Conservation (phyloP, 92 coral and sea anemone species). For the Zoanthus gigantus region DNA sequence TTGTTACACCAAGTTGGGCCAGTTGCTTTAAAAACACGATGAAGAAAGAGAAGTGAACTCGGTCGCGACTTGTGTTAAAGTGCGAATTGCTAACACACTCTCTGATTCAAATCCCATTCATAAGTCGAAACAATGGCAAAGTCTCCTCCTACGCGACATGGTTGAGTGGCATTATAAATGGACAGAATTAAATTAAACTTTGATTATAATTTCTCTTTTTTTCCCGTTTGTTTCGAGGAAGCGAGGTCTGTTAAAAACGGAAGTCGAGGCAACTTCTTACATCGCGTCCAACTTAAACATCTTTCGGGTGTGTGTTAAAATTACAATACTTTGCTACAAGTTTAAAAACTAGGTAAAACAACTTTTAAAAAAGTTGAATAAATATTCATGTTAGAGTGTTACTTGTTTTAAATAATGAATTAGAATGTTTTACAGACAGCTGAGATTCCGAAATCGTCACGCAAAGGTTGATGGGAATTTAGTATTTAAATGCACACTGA, state of each 20-base stretch:
- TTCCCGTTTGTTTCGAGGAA: neutral
- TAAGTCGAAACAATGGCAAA: constrained; percentile 70
- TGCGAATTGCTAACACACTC: constrained; percentile 43
- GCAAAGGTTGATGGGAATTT: constrained; percentile 38
- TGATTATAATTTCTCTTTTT: neutral
- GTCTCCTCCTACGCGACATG: constrained; percentile 65
- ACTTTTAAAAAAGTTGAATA: constrained; percentile 8
- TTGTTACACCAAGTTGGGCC: neutral
- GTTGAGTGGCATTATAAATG: constrained; percentile 38
- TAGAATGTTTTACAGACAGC: neutral
- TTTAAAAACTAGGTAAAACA: constrained; percentile 29
- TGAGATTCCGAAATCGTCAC: neutral
- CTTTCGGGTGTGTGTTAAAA: neutral
- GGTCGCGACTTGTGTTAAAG: neutral
- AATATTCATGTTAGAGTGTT: constrained; percentile 15
- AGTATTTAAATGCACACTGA: constrained; percentile 20
- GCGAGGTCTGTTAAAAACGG: neutral
- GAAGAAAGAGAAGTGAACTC: constrained; percentile 34
- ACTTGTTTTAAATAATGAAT: neutral
- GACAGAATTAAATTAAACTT: constrained; percentile 19
- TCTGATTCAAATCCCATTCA: constrained; percentile 91
- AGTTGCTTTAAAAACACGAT: constrained; percentile 18
- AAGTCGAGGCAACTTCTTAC: neutral
- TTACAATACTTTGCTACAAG: constrained; percentile 30
- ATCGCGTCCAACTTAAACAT: neutral